phyloP scores from a whole-genome alignment of 2,888 invertebrate genomes.

The Hymenopus coronatus region DNA sequence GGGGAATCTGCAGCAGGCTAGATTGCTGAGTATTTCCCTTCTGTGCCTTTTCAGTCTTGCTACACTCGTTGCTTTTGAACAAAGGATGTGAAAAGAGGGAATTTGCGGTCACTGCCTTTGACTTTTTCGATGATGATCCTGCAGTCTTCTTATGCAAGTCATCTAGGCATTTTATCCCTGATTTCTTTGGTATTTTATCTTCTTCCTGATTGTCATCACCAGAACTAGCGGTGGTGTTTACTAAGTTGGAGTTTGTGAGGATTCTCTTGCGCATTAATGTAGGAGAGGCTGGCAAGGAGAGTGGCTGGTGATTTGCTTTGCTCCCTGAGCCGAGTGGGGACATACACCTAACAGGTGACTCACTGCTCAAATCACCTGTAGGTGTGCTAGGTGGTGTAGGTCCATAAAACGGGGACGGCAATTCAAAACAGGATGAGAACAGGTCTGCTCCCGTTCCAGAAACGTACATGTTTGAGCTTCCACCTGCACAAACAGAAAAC shows the following conservation, averaged over 20 bases:
- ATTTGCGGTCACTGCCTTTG: slow-evolving; percentile 47
- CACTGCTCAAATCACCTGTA: slow-evolving; percentile 3
- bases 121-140: slow-evolving; percentile 46
- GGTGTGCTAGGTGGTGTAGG: slow-evolving; percentile 33
- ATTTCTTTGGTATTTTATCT: slow-evolving; percentile 16
- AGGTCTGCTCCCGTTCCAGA: slow-evolving; percentile 46
- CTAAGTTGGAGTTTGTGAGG: slow-evolving; percentile 37
- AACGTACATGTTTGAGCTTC: slow-evolving; percentile 18
- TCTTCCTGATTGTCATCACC: neutral
- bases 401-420: slow-evolving; percentile 65
- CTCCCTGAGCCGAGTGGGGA: neutral
- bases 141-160: slow-evolving; percentile 28
- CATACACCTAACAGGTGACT: neutral
- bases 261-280: slow-evolving; percentile 36
- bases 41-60: slow-evolving; percentile 22
- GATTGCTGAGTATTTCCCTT: neutral
- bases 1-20: slow-evolving; percentile 36
- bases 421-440: slow-evolving; percentile 75
- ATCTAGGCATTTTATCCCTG: slow-evolving; percentile 21
- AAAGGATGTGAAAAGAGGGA: slow-evolving; percentile 60
- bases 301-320: slow-evolving; percentile 11
- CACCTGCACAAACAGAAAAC: neutral
- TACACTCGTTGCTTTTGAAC: slow-evolving; percentile 41
- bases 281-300: slow-evolving; percentile 42
- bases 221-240: neutral